Base-by-base conservation (phyloP, 2,888 invertebrate genomes). In the Synanthedon tipuliformis region DNA sequence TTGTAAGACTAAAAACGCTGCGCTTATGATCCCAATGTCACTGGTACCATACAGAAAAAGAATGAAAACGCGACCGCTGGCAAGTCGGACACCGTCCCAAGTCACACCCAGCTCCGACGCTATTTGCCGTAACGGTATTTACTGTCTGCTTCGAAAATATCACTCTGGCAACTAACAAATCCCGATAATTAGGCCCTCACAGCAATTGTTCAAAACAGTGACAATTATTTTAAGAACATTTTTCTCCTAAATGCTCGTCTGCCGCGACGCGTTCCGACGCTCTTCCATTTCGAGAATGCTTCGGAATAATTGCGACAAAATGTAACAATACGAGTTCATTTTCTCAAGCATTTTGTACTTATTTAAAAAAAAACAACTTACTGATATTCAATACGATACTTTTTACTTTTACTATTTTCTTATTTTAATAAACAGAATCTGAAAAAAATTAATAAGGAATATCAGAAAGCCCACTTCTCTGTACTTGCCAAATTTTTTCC, bases 71-170 rank as follows among this genome's bases (percentile, higher is more conserved):
- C 56, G 59, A 53, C 45, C 45, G 45, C 45, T 15, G n/a, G 45
- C 45, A 12, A n/a, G 45, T 15, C 12, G 45, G 13, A 13, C 7
- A 45, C 45, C 13, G 45, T 34, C 34, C 10, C 34, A 8, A 34
- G 45, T n/a, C 15, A 15, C 15, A 45, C 45, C 45, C 34, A 15
- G 7, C 13, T 13, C 45, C 7, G 45, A 55, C 56, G 62, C 61
- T 60, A 63, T 65, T 62, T 59, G 59, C 53, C 57, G 64, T 55
- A 52, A 60, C 59, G 65, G 63, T 60, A 68, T 64, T 59, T 54
- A 56, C 57, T 61, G 61, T 57, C 58, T 45, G 53, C 50, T 41
- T 45, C 45, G 11, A n/a, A 45, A 45, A 45, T 45, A 45, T 45
- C 45, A 45, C 45, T 13, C 13, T 45, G 13, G 15, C n/a, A 12